Conservation (phyloP, 2,113 vertebrate genomes). For the Micronycteris hirsuta region DNA sequence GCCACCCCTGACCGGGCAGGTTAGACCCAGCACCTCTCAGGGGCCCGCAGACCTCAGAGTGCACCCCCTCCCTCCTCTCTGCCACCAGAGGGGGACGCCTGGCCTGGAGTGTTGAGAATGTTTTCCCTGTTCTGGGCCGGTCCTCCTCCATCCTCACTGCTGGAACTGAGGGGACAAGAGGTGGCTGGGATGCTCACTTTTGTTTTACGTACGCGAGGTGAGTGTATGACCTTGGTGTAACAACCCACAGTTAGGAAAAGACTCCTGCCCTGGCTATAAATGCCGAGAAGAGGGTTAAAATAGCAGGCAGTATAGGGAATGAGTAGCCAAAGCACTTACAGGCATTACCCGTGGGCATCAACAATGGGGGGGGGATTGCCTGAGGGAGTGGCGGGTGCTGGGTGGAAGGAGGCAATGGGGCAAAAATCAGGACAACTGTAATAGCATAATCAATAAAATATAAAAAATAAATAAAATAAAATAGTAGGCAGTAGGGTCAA, state of each 20-base stretch:
- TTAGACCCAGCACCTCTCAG: neutral
- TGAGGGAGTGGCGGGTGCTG: no score
- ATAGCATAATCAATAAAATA: no score
- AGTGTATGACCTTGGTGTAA: neutral
- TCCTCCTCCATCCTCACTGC: neutral
- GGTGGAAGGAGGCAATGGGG: no score
- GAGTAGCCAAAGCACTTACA: no score
- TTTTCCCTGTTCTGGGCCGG: neutral
- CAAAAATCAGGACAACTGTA: no score
- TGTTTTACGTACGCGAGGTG: neutral
- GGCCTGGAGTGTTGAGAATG: neutral
- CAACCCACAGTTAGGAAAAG: neutral
- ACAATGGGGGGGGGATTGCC: no score
- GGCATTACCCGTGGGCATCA: no score
- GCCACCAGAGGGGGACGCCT: neutral
- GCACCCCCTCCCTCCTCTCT: neutral
- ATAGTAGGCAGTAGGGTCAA: neutral
- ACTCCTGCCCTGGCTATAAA: neutral
- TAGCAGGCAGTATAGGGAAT: neutral
- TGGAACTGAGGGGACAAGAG: neutral
- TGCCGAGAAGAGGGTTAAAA: neutral
- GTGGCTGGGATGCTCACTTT: neutral
- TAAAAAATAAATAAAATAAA: no score
- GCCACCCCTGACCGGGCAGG: accelerated
- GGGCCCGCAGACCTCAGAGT: neutral